Percentiles rank a stretch among this genome's conserved stretches.
Evolutionary conservation across 2,888 invertebrate genomes (phyloP).

Genomic region (Conistra vaccinii): DNA sequence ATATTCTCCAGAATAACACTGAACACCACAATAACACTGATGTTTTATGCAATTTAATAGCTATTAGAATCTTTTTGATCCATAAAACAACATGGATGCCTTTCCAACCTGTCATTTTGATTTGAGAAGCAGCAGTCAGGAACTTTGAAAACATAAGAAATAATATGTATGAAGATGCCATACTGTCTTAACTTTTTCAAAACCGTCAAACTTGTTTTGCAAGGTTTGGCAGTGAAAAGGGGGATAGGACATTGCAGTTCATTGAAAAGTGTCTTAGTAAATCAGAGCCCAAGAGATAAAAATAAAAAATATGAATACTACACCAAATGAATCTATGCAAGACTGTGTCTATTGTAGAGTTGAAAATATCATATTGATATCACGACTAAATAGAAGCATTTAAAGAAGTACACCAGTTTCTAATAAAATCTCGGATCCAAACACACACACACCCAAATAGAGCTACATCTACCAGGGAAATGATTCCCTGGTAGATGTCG

Average conservation of each 20-base stretch:
- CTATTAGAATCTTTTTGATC: neutral
- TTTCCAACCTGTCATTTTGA: neutral
- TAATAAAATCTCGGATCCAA: neutral
- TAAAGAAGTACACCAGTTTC: neutral
- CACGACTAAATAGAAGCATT: neutral
- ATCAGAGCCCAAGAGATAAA: neutral
- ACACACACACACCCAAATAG: neutral
- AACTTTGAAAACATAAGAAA: neutral
- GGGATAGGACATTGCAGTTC: neutral
- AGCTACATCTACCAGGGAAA: too few relatives aligned
- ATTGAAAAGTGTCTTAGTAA: neutral
- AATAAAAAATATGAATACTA: neutral
- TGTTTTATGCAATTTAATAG: neutral
- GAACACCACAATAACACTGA: neutral
- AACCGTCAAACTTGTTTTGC: neutral
- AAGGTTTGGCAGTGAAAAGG: neutral
- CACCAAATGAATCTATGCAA: neutral
- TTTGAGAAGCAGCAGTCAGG: neutral
- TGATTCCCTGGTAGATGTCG: neutral
- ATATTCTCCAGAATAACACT: neutral
- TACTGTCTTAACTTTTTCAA: neutral
- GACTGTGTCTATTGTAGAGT: neutral
- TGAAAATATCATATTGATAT: neutral
- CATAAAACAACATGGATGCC: neutral
- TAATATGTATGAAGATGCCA: too few relatives aligned